Evolutionary conservation across 1,140 invertebrate species (phyloP), one percentile per base, ranked within the genome.

Genomic region (Tyrophagus putrescentiae): DNA sequence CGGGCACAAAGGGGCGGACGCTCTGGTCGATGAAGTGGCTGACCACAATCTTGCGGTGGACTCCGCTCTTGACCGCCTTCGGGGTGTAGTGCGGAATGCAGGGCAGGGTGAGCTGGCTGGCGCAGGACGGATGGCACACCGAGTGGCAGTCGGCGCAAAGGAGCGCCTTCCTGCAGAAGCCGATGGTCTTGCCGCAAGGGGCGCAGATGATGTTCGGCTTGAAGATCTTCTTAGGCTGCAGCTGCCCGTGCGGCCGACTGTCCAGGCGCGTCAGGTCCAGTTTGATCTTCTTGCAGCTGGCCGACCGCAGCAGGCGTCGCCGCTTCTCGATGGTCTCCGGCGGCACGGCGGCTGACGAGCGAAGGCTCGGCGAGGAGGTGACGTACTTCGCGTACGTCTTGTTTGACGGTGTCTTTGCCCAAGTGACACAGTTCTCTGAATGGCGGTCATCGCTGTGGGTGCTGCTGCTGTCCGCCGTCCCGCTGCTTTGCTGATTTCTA

Each of bases 1-100:
- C 84, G 6, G 94, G 94, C 42, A 98, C 83, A 84, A 93, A 89
- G 1, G 94, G 94, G 23, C 84, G 75, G 4, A 78, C 78, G 41
- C 74, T 73, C 13, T 90, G 87, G 11, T 56, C 45, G 0, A 84
- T 82, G 69, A 82, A 91, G 70, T 93, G 87, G 28, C 82, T 78
- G 65, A 91, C 81, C 64, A 76, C 66, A 44, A 60, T 39, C 45
- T 57, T 42, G 28, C 56, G 11, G 33, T 13, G 31, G 31, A 32
- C 33, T 53, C 50, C 52, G 57, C 52, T 57, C 6, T 21, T 7
- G 21, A 21, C 33, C 53, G 44, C 21, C 16, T 41, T 59, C 33
- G 27, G 1, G 27, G 53, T 11, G 42, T 29, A 62, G 78, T 78
- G 42, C 58, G 83, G 79, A 54, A 87, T 75, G 72, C 87, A 92